These are phyloP conservation scores for Malacoraja senta DNA, from an alignment of 2,797 vertebrate genomes.

Conservation along the genomic window DNA sequence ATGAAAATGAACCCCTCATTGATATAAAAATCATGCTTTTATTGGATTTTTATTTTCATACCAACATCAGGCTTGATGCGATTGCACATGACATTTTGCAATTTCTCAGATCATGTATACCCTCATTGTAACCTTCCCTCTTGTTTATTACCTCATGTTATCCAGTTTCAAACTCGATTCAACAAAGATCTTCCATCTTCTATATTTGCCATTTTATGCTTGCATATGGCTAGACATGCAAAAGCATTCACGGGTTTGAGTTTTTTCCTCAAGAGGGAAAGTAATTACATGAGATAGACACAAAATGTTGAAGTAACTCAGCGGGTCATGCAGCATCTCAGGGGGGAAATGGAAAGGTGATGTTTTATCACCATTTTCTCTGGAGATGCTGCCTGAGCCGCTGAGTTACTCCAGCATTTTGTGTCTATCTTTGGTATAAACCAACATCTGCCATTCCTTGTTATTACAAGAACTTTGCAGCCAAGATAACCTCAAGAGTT, in stretches of 20 bases:
- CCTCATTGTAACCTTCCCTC: neutral
- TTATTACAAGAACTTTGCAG: neutral
- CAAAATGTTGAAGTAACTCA: too few species aligned
- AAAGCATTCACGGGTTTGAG: neutral
- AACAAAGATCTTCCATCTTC: neutral
- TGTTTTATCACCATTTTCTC: too few species aligned
- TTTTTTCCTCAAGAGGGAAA: neutral
- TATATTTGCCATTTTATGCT: neutral
- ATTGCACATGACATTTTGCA: neutral
- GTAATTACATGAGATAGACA: neutral
- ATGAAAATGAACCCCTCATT: neutral
- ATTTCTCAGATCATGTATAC: neutral
- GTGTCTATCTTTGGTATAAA: too few species aligned
- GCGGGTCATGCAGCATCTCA: too few species aligned
- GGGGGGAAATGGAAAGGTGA: too few species aligned
- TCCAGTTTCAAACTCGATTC: neutral
- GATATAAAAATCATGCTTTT: neutral
- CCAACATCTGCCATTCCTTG: too few species aligned
- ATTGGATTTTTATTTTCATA: neutral
- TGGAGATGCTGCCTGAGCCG: too few species aligned
- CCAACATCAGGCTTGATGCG: too few species aligned
- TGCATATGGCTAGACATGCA: neutral
- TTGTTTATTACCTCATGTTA: neutral
- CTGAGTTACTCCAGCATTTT: too few species aligned
- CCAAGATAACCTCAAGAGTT: neutral